Conservation (phyloP, 2,113 vertebrate species). For the Manacus vitellinus region DNA sequence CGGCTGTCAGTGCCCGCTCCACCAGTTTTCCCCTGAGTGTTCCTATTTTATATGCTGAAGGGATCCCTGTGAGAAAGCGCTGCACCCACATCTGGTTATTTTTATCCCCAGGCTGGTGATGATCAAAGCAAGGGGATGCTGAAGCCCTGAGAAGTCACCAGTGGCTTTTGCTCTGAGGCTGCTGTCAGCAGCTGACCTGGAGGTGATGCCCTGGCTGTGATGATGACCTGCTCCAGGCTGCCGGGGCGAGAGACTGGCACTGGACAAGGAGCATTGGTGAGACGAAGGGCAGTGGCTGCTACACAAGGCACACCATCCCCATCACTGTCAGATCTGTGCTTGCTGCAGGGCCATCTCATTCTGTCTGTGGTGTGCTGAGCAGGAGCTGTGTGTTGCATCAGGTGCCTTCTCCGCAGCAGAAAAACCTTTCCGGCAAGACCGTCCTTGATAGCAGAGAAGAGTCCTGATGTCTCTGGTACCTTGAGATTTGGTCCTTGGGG, state of each 20-base stretch:
- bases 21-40: neutral
- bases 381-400: neutral
- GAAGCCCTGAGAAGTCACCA: neutral
- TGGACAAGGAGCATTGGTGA: neutral
- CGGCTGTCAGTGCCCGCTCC: rapidly evolving
- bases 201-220: neutral
- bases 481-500: neutral
- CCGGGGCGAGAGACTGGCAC: neutral
- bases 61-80: neutral
- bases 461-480: neutral
- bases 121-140: neutral
- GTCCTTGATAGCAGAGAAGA: neutral
- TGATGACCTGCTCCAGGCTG: neutral
- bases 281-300: neutral
- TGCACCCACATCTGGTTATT: neutral
- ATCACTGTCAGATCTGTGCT: neutral
- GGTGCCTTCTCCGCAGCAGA: neutral
- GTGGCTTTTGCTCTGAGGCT: neutral
- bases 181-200: neutral
- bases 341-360: neutral
- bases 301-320: neutral
- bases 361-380: neutral
- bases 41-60: neutral
- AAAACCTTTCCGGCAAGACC: neutral
- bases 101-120: neutral